Percentiles rank a stretch among this genome's conserved stretches.
phyloP scores from a whole-genome alignment of 1,140 invertebrate species.

The Caenorhabditis latens region DNA sequence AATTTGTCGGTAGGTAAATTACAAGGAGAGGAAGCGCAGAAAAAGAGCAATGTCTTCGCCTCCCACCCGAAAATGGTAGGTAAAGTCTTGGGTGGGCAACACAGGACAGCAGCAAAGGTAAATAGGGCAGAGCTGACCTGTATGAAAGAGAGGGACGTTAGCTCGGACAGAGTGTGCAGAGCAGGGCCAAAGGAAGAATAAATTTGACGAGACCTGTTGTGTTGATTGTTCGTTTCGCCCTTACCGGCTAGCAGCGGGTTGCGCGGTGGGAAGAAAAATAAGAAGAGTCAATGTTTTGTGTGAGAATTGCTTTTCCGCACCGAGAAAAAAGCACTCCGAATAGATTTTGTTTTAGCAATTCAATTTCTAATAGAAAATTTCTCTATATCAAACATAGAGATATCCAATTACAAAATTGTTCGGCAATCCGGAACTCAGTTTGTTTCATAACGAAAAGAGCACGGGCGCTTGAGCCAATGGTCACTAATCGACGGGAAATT shows the following conservation, averaged over 20 bases:
- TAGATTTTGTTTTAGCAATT: neutral
- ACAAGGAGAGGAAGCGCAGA: neutral
- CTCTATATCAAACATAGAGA: neutral
- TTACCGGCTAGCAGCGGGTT: neutral
- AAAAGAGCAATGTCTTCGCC: neutral
- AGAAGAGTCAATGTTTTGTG: neutral
- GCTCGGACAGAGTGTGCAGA: neutral
- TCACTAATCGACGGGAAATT: neutral
- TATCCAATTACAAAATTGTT: neutral
- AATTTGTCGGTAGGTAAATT: neutral
- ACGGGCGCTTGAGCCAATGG: neutral
- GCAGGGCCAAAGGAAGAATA: neutral
- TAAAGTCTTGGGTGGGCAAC: constrained; percentile 6
- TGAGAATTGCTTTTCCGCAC: constrained; percentile 16
- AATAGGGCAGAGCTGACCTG: constrained; percentile 1
- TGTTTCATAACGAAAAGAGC: too few species aligned
- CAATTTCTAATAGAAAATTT: too few species aligned
- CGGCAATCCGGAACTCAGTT: neutral
- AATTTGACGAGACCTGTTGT: constrained; percentile 49
- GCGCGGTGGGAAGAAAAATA: neutral
- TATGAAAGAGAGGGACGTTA: too few species aligned
- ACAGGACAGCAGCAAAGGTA: constrained; percentile 14
- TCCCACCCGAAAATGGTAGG: neutral
- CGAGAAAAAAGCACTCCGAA: neutral
- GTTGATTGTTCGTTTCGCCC: constrained; percentile 31